A percentile compares a stretch with the other conserved stretches of the same genome.
phyloP scores from a whole-genome alignment of 2,797 vertebrate species.

The Borostomias antarcticus region DNA sequence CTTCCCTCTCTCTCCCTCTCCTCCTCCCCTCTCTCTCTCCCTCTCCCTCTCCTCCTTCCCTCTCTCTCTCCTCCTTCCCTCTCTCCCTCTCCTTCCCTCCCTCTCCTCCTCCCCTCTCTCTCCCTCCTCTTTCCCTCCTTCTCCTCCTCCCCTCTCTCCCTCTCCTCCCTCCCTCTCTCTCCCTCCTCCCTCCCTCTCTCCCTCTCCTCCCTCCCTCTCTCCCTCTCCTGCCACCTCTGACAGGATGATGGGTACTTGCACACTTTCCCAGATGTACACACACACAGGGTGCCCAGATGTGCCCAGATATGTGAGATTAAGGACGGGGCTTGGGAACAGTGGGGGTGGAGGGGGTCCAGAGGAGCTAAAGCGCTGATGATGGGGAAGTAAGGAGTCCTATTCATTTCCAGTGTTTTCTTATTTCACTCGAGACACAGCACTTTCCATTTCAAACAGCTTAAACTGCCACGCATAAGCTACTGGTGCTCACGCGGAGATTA shows the following conservation, averaged over 20 bases:
- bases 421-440: constrained; percentile 18
- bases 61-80: too few relatives aligned
- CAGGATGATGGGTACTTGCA: constrained; percentile 56
- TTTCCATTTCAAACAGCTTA: constrained; percentile 30
- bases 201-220: constrained; percentile 18
- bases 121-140: constrained; percentile 10
- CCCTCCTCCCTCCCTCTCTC: not conserved
- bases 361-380: constrained; percentile 52
- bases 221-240: constrained; percentile 31
- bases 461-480: constrained; percentile 23
- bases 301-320: constrained; percentile 69
- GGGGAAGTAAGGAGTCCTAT: constrained; percentile 56
- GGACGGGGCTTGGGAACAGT: constrained; percentile 45
- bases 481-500: constrained; percentile 23
- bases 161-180: not conserved
- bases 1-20: constrained; percentile 19
- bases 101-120: too few relatives aligned
- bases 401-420: constrained; percentile 24
- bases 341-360: constrained; percentile 48
- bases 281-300: constrained; percentile 60
- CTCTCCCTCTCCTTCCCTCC: too few relatives aligned
- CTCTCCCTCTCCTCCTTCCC: too few relatives aligned
- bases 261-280: constrained; percentile 59
- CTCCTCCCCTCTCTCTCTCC: constrained; percentile 15
- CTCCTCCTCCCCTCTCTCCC: not conserved